Base-by-base conservation (phyloP, 2,888 invertebrate species). In the Ormyrus pomaceus region DNA sequence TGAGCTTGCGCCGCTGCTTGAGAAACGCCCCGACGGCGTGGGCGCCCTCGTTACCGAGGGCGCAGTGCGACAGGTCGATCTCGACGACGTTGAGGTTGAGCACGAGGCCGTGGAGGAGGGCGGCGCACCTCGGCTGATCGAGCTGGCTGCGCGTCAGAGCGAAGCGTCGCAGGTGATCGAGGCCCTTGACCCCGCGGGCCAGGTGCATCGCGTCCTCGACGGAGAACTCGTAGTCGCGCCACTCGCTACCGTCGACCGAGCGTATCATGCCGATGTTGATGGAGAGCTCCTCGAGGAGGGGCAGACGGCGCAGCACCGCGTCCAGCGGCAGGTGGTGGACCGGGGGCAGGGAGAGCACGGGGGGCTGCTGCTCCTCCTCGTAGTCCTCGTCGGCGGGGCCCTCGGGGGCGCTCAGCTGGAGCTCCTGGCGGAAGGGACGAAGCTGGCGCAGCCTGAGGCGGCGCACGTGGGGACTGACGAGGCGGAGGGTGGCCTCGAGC, bases 11-110 rank as follows among this genome's bases (percentile, higher is more conserved):
- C 11, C 82, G 80, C 46, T 84, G 82, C 11, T 53, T 75, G 77
- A 91, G 83, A 69, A 83, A 84, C 55, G 84, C 89, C 72, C 93
- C 94, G 2, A 95, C 89, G 19, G 94, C 94, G 77, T 93, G 91
- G 85, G 94, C 93, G 0, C 94, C 95, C 65, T 91, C 91, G 86
- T 94, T 93, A 3, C 92, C 93, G 69, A 95, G 93, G 84, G 93
- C 92, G 86, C 94, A 95, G 86, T 94, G 93, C 80, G 94, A 94
- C 69, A 95, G 92, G 87, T 94, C 94, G 53, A 95, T 85, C 85
- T 94, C 93, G 82, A 92, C 91, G 51, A 89, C 89, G 56, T 78
- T 91, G 82, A 92, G 92, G 82, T 92, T 92, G 0, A 91, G 89
- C 34, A 92, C 88, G 34, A 91, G 83, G 82, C 92, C 91, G 85